These are phyloP conservation scores for Podabrus alpinus DNA, from an alignment of 2,888 invertebrate genomes.

Conservation along the genomic window DNA sequence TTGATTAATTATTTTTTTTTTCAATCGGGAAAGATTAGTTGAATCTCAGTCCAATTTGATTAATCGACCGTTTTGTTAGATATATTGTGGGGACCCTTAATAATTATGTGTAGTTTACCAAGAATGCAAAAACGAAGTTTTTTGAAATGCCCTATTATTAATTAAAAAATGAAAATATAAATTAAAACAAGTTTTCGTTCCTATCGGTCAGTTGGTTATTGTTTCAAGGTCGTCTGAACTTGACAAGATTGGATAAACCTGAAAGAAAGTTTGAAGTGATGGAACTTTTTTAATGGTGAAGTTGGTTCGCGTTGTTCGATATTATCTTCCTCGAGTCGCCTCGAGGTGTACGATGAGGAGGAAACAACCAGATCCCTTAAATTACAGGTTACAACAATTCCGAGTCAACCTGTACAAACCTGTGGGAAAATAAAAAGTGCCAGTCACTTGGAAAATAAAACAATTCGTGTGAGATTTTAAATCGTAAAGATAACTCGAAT, in stretches of 20 bases:
- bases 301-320: constrained; percentile 2
- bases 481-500: not conserved
- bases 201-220: constrained; percentile 42
- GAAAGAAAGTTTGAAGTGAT: constrained; percentile 21
- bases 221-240: constrained; percentile 38
- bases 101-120: not conserved
- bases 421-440: constrained; percentile 26
- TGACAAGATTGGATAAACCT: constrained; percentile 19
- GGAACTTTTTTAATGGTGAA: not conserved
- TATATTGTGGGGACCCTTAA: not conserved
- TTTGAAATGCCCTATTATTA: not conserved
- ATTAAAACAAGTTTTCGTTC: constrained; percentile 30
- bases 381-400: constrained; percentile 36
- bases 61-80: not conserved
- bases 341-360: constrained; percentile 26
- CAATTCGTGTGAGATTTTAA: not conserved
- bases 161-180: constrained; percentile 1
- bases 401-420: constrained; percentile 27
- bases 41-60: not conserved
- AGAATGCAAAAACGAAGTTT: not conserved
- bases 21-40: not conserved
- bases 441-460: not conserved
- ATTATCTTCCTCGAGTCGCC: constrained; percentile 24
- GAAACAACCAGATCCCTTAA: constrained; percentile 35
- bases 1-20: not conserved